phyloP scores from a whole-genome alignment of 2,888 invertebrate genomes.

The Tetranychus truncatus region DNA sequence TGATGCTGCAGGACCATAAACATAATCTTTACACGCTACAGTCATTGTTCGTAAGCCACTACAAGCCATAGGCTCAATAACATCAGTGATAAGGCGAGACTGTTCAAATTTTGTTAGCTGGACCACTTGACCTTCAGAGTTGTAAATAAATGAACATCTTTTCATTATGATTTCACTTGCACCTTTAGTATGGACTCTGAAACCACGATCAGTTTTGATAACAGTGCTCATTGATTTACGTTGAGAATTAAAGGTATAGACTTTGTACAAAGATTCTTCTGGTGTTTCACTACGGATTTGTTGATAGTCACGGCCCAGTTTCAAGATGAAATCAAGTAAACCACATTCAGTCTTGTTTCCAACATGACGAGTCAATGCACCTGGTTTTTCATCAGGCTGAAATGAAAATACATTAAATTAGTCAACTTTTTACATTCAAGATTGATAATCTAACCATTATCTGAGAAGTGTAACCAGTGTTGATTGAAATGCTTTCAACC shows the following conservation, averaged over 20 bases:
- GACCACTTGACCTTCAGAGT: slow-evolving; percentile 72
- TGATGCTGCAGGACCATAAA: slow-evolving; percentile 34
- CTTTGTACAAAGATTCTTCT: slow-evolving; percentile 74
- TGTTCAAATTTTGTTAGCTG: slow-evolving; percentile 84
- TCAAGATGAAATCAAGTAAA: slow-evolving; percentile 77
- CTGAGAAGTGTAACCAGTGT: slow-evolving; percentile 91
- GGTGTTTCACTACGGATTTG: slow-evolving; percentile 69
- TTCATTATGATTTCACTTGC: slow-evolving; percentile 97
- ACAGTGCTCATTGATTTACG: slow-evolving; percentile 98
- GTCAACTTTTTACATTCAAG: not conserved
- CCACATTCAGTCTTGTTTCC: slow-evolving; percentile 99
- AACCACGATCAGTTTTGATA: slow-evolving; percentile 60
- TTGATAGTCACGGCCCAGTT: slow-evolving; percentile 78
- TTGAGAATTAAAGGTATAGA: slow-evolving; percentile 97
- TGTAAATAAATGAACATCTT: slow-evolving; percentile 91
- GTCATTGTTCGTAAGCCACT: slow-evolving; percentile 93
- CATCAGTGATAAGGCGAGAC: slow-evolving; percentile 68
- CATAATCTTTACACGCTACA: slow-evolving; percentile 78
- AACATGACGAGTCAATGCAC: slow-evolving; percentile 73
- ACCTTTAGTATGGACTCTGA: slow-evolving; percentile 83
- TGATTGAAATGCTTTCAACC: slow-evolving; percentile 69
- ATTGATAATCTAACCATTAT: slow-evolving; percentile 48
- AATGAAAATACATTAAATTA: slow-evolving; percentile 5
- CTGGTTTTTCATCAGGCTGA: slow-evolving; percentile 55
- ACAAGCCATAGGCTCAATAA: slow-evolving; percentile 96